Base-by-base conservation (phyloP, 2,113 vertebrate genomes). In the Ellobius talpinus region DNA sequence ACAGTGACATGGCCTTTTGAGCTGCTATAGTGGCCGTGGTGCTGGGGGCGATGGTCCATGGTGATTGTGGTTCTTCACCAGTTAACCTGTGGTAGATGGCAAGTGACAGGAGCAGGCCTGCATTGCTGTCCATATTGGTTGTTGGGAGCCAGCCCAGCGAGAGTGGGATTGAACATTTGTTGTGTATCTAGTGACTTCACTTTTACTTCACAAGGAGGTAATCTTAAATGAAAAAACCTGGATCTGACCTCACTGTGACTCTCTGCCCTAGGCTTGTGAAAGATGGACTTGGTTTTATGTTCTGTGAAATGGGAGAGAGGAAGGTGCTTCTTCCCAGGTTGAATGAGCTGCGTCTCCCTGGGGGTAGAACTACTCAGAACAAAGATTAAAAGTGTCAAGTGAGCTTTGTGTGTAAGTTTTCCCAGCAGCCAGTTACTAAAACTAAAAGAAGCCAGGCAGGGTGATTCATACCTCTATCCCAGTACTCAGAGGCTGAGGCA, bases 261-360 rank as follows among this genome's bases (percentile, higher is more conserved):
- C 31, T 19, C 24, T 12, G 29, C 4, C 63, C 7, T 10, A 47
- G 84, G 14, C 39, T 66, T 86, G 61, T 19, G 9, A 10, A 86
- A 86, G 61, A 29, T 45, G 39, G 42, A 23, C 42, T 86, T 86
- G 26, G 31, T 86, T 68, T 86, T 86, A 21, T 26, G 16, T 39
- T 89, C 63, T 91, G 72, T 93, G 88, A 55, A 89, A 24, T 84
- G 88, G 66, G 88, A 88, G 29, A n/a, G 52, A 68, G 86, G 39
- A 33, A 42, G 87, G 19, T 52, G 23, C 29, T 29, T 39, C n/a
- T 36, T 73, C 21, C n/a, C 52, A 42, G 36, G 12, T 39, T 39
- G 11, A n/a, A 50, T n/a, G 12, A 36, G 45, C 3, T 39, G 47
- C 2, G 0, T n/a, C 36, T 58, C 52, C 23, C 6, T 82, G 12